Conservation (phyloP, 2,888 invertebrate genomes). For the Caenorhabditis panamensis region DNA sequence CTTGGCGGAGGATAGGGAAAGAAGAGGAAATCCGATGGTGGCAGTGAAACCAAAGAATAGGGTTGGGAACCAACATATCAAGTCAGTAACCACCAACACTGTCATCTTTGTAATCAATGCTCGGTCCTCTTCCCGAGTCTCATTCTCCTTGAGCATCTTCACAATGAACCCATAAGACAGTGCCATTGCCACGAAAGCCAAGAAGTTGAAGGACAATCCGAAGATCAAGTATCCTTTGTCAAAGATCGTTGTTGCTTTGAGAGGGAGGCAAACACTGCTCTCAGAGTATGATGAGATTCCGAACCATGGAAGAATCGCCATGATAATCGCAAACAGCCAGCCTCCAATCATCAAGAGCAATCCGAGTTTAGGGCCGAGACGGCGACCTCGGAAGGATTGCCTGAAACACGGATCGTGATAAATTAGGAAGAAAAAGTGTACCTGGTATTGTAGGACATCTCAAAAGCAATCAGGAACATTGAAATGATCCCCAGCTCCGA, state of each 20-base stretch:
- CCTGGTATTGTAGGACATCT: constrained; percentile 80
- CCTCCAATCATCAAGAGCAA: constrained; percentile 82
- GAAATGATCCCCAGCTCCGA: constrained; percentile 96
- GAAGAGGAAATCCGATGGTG: constrained; percentile 91
- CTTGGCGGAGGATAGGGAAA: constrained; percentile 95
- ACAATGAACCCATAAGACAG: constrained; percentile 83
- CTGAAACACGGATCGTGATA: constrained; percentile 40
- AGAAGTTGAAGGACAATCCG: constrained; percentile 90
- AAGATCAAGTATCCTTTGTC: constrained; percentile 83
- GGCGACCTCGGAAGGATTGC: constrained; percentile 91
- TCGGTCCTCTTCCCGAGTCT: constrained; percentile 72
- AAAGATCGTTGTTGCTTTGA: constrained; percentile 89
- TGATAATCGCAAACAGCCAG: constrained; percentile 82
- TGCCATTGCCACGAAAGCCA: constrained; percentile 94
- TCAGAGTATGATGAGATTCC: constrained; percentile 95
- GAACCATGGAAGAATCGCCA: constrained; percentile 91
- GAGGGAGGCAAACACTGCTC: constrained; percentile 96
- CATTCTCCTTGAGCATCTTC: constrained; percentile 70
- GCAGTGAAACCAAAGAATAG: constrained; percentile 90
- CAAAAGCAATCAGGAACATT: constrained; percentile 88
- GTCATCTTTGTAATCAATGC: constrained; percentile 86
- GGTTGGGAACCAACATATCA: constrained; percentile 97
- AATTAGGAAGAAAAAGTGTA: no score
- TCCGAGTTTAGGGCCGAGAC: constrained; percentile 83
- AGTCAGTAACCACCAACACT: constrained; percentile 95